Conservation (phyloP, 2,888 invertebrate genomes). For the Macrostomum cliftonense region DNA sequence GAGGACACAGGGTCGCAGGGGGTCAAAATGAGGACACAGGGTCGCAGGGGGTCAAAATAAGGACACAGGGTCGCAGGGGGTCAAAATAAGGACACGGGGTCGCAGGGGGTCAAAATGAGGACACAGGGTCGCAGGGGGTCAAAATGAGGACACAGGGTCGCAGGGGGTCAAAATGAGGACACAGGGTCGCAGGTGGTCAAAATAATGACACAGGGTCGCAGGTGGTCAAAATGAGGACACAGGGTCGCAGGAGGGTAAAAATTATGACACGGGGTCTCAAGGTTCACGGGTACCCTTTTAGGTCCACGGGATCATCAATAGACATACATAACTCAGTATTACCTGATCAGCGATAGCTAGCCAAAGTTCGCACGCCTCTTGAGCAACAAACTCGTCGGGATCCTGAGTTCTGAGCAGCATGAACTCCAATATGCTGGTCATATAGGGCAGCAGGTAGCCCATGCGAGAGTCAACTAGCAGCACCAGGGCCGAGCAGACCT, state of each 20-base stretch:
- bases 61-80: too few species aligned
- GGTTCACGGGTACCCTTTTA: too few species aligned
- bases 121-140: too few species aligned
- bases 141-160: too few species aligned
- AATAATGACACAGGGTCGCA: not conserved
- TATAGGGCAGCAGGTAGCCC: slow-evolving; percentile 78
- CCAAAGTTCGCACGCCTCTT: slow-evolving; percentile 99
- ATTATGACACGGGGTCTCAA: not conserved
- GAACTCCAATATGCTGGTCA: slow-evolving; percentile 70
- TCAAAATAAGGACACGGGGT: too few species aligned
- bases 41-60: too few species aligned
- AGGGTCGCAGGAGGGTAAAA: too few species aligned
- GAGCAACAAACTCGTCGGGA: slow-evolving; percentile 72
- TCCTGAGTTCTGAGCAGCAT: slow-evolving; percentile 82
- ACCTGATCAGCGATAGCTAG: slow-evolving; percentile 64
- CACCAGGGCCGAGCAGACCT: slow-evolving; percentile 88
- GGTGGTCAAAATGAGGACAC: not conserved
- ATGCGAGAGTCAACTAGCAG: slow-evolving; percentile 83
- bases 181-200: not conserved
- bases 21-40: too few species aligned
- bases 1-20: too few species aligned
- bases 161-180: not conserved
- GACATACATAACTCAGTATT: too few species aligned
- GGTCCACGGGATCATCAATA: too few species aligned
- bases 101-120: too few species aligned